phyloP scores from a whole-genome alignment of 2,797 vertebrate genomes.

The Nothura maculosa region DNA sequence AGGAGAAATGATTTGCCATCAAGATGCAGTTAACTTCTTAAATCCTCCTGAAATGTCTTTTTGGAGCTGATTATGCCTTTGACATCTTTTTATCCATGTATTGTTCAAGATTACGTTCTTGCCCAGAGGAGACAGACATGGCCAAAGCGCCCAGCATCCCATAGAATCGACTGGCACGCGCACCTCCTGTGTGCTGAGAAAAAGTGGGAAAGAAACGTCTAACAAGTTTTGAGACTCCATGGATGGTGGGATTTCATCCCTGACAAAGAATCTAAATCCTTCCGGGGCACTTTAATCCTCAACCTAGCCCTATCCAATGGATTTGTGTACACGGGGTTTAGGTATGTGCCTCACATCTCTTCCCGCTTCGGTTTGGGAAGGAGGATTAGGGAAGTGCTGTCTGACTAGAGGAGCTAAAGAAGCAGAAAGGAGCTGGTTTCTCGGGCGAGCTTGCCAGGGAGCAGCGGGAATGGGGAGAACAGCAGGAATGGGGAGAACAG shows the following conservation, averaged over 20 bases:
- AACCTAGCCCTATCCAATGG: background rate
- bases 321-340: background rate
- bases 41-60: background rate
- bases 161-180: background rate
- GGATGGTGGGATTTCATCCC: background rate
- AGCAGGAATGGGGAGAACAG: background rate
- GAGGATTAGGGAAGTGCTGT: conserved; percentile 19
- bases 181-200: background rate
- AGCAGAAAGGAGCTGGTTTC: background rate
- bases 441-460: background rate
- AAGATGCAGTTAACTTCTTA: background rate
- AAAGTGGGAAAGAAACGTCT: background rate
- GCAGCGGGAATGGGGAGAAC: background rate
- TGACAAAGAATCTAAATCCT: background rate
- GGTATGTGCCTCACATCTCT: background rate
- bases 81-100: conserved; percentile 2
- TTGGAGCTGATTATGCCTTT: background rate
- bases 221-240: background rate
- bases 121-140: background rate
- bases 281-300: background rate
- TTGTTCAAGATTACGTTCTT: background rate
- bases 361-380: background rate
- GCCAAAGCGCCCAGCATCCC: background rate
- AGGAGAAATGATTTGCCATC: background rate
- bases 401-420: background rate